These are phyloP conservation scores for Synanceia verrucosa DNA, from an alignment of 2,797 vertebrate species.

Conservation along the genomic window DNA sequence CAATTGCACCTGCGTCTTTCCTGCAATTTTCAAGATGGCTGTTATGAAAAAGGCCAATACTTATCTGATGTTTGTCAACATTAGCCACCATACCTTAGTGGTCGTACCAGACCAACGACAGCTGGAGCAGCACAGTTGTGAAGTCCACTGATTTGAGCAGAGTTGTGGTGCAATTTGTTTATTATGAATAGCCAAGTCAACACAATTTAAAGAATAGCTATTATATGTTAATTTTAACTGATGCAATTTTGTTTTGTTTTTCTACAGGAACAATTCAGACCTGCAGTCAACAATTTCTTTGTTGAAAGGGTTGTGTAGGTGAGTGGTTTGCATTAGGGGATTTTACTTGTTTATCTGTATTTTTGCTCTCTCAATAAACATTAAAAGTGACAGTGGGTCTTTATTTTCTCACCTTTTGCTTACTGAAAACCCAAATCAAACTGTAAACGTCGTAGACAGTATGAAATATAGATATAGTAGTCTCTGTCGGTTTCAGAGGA, in stretches of 20 bases:
- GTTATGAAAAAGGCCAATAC: no score
- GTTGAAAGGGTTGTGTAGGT: not conserved
- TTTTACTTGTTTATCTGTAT: not conserved
- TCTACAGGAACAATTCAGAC: not conserved
- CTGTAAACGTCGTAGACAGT: not conserved
- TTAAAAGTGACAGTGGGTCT: not conserved
- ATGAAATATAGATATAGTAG: no score
- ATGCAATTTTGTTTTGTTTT: not conserved
- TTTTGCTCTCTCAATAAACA: not conserved
- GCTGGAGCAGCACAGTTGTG: not conserved
- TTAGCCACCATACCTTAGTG: not conserved
- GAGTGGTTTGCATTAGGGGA: not conserved
- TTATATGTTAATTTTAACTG: not conserved
- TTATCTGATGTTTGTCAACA: not conserved
- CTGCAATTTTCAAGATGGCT: no score
- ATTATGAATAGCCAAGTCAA: not conserved
- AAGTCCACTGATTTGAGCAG: fast-evolving
- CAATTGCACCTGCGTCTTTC: no score
- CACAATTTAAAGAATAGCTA: not conserved
- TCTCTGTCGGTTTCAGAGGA: no score
- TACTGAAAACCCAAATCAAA: not conserved
- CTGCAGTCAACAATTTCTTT: not conserved
- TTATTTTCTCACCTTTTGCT: not conserved
- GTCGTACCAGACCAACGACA: not conserved
- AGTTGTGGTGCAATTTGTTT: no score